These are phyloP conservation scores for Plectrocnemia conspersa DNA, from an alignment of 1,140 invertebrate genomes.

Conservation along the genomic window DNA sequence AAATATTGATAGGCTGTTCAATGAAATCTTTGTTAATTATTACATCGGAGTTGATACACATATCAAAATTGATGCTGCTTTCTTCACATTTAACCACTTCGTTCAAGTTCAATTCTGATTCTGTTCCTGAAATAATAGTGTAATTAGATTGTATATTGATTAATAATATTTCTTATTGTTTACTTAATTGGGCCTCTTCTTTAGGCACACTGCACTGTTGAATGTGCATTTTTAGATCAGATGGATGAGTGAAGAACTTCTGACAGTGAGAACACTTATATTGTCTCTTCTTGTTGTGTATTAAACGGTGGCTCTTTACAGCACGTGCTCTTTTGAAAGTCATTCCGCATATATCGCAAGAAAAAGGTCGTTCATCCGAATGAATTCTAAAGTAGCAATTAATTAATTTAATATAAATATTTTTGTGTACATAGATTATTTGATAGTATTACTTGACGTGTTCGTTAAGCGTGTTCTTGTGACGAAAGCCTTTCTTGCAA, in stretches of 20 bases:
- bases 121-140: too few species aligned
- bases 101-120: too few species aligned
- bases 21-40: too few species aligned
- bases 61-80: too few species aligned
- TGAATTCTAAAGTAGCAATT: conserved; percentile 40
- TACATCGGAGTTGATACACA: too few species aligned
- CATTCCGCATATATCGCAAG: conserved; percentile 53
- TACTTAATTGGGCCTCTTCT: too few species aligned
- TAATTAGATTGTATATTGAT: too few species aligned
- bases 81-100: too few species aligned
- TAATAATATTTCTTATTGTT: too few species aligned
- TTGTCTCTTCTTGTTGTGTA: conserved; percentile 37
- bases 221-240: conserved; percentile 21
- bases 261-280: conserved; percentile 40
- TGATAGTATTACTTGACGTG: conserved; percentile 15
- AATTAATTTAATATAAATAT: conserved; percentile 3
- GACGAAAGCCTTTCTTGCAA: conserved; percentile 41
- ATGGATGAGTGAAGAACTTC: conserved; percentile 34
- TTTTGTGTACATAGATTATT: not conserved
- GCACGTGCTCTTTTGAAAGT: conserved; percentile 48
- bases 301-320: conserved; percentile 49
- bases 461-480: conserved; percentile 20
- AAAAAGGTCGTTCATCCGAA: conserved; percentile 56
- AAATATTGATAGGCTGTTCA: too few species aligned
- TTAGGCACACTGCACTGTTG: conserved; percentile 3